These are phyloP conservation scores for Actinia tenebrosa DNA, from an alignment of 64 coral and sea anemone genomes.

Conservation along the genomic window DNA sequence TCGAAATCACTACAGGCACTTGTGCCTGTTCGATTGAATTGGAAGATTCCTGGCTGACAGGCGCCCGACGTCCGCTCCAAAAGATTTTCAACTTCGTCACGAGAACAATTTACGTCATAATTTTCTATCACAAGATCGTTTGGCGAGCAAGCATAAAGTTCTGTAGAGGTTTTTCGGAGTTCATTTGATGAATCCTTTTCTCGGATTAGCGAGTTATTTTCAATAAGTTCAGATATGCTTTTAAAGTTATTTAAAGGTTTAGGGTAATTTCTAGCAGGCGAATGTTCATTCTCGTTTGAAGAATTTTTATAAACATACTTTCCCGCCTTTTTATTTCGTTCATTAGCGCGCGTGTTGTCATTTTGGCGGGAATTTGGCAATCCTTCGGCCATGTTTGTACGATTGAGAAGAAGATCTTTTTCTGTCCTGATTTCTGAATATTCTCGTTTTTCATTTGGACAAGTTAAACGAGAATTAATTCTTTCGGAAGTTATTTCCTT, in stretches of 20 bases:
- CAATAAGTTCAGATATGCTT: background rate
- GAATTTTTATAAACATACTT: background rate
- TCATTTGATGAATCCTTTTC: background rate
- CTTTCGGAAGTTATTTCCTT: no score
- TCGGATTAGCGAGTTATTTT: background rate
- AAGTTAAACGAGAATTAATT: background rate
- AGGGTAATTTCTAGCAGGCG: background rate
- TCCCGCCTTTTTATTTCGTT: background rate
- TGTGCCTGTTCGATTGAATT: background rate
- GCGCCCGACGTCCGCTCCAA: background rate
- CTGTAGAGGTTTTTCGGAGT: background rate
- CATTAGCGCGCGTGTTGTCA: background rate
- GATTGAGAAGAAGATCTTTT: background rate
- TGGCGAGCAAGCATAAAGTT: background rate
- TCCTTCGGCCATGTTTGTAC: background rate
- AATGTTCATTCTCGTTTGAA: background rate
- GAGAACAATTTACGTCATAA: background rate
- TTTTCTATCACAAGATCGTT: background rate
- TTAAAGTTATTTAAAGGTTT: background rate
- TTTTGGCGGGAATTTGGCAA: background rate
- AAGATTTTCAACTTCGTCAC: background rate
- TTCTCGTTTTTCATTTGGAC: background rate
- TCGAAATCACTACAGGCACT: slow-evolving; percentile 25
- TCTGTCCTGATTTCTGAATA: background rate
- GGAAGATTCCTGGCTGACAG: background rate